Base-by-base conservation (phyloP, 2,797 vertebrate species). In the Rhinatrema bivittatum region DNA sequence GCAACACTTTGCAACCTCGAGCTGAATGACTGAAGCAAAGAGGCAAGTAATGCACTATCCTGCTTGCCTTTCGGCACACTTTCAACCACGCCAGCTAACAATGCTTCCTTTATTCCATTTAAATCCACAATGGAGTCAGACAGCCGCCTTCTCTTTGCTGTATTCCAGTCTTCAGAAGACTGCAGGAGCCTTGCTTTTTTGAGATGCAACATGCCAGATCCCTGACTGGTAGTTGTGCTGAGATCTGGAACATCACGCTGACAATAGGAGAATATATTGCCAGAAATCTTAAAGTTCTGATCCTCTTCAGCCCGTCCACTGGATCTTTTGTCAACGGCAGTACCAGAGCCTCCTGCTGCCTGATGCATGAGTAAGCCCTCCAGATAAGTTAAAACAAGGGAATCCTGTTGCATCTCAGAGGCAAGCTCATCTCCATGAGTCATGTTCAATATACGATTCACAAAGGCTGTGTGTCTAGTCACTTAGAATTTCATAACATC, bases 281-380 rank as follows among this genome's bases (percentile, higher is more conserved):
- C 84, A 33, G 85, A 86, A 53, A 81, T 72, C 59, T 88, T 90
- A 56, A 91, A 87, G 42, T 81, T 86, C 69, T 89, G 90, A 71
- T 91, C 87, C 46, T 89, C 87, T 60, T 85, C 87, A 70, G 79
- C 82, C 56, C 71, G 86, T 61, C 81, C 87, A 68, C 87, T 69
- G 35, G 91, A 88, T 69, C 87, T 90, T 71, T 88, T 87, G 66
- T 91, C 90, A 61, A 89, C 62, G 50, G 86, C 79, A 85, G 91
- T 88, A 79, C 87, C 87, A 73, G 92, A 91, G 76, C 91, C 91
- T 77, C 88, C 88, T 62, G 90, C 88, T 78, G 94, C 91, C 78
- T 94, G 94, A 96, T 97, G 94, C 96, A 99, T 99, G 87, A 99
- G 94, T 93, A 98, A 94, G 90, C 96, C 94, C 84, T 99, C 96